Conservation (phyloP, 2,888 invertebrate genomes). For the Adelognathus sp. region DNA sequence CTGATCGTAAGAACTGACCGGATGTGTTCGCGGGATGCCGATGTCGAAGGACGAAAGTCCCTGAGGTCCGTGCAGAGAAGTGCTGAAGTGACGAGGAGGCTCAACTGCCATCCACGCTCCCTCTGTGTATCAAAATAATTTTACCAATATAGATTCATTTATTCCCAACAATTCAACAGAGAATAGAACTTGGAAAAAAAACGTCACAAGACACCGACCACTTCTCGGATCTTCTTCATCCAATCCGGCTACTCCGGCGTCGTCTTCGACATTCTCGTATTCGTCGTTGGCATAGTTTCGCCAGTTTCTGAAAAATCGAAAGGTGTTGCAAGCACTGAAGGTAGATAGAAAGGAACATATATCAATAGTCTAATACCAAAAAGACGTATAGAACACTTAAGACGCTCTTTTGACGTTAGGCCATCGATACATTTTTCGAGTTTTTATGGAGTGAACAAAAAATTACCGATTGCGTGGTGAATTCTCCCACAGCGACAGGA, state of each 20-base stretch:
- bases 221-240: constrained; percentile 76
- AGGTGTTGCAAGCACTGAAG: background rate
- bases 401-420: no score
- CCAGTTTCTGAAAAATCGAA: constrained; percentile 70
- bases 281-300: constrained; percentile 74
- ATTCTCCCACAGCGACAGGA: constrained; percentile 78
- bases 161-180: no score
- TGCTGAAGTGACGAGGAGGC: constrained; percentile 66
- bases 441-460: constrained; percentile 1
- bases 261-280: constrained; percentile 75
- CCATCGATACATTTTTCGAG: no score
- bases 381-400: no score
- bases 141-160: background rate
- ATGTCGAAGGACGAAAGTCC: constrained; percentile 66
- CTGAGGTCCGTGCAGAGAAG: constrained; percentile 61
- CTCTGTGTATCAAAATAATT: constrained; percentile 61
- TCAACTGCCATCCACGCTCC: constrained; percentile 74
- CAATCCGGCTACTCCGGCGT: constrained; percentile 68
- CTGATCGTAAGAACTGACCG: constrained; percentile 72
- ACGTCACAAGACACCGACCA: constrained; percentile 58
- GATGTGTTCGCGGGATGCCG: constrained; percentile 71
- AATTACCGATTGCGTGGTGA: constrained; percentile 74
- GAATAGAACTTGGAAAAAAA: background rate
- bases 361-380: no score
- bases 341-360: background rate